Conservation (phyloP, 2,113 vertebrate species). For the Petromus typicus region DNA sequence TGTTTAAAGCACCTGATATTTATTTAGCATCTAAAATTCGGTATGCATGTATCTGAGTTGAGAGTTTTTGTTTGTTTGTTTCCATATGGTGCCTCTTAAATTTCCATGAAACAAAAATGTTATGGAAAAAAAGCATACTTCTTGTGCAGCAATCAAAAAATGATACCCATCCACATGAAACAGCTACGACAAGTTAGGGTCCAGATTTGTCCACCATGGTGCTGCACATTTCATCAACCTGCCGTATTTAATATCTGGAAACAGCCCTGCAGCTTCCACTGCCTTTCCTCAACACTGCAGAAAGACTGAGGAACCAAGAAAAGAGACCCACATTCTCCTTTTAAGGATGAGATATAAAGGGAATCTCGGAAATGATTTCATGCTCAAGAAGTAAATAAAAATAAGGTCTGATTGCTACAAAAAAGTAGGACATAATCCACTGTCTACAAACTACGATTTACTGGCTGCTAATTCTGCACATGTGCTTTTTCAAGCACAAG, state of each 20-base stretch:
- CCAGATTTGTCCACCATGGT: not conserved
- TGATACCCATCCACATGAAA: not conserved
- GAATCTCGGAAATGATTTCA: not conserved
- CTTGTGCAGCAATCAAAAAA: not conserved
- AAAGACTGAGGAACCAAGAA: not conserved
- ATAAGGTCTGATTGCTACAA: not conserved
- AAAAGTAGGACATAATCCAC: not conserved
- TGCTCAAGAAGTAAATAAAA: constrained; percentile 44
- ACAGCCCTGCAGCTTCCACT: not conserved
- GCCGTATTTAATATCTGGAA: not conserved
- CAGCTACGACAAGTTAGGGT: not conserved
- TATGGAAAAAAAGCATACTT: not conserved
- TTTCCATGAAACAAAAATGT: not conserved
- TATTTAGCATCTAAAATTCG: not conserved
- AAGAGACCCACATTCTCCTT: not conserved
- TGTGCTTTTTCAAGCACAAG: not conserved
- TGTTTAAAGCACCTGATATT: not conserved
- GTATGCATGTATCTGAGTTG: not conserved
- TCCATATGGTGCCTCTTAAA: not conserved
- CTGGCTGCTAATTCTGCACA: constrained; percentile 2
- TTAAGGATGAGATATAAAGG: not conserved
- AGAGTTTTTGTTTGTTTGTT: not conserved
- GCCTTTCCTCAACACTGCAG: not conserved
- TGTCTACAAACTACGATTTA: not conserved
- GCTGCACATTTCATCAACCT: not conserved